Conservation (phyloP, 1,140 invertebrate species). For the Zaprionus davidi region DNA sequence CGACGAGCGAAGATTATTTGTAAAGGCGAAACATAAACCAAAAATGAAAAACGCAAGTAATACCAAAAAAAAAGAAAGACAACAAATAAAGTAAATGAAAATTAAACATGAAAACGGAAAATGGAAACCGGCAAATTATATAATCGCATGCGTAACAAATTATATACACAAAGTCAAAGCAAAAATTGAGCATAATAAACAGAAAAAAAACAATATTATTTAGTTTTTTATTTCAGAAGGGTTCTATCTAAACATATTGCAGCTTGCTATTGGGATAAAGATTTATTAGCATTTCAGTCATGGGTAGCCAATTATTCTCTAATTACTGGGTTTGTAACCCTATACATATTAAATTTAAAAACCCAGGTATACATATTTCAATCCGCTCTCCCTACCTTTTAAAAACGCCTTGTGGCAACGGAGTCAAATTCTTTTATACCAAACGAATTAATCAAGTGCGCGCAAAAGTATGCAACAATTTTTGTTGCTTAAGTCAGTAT, state of each 20-base stretch:
- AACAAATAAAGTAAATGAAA: constrained; percentile 10
- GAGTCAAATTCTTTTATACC: too few species aligned
- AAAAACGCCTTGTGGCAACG: too few species aligned
- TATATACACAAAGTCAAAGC: constrained; percentile 59
- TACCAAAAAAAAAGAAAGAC: constrained; percentile 37
- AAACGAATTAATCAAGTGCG: too few species aligned
- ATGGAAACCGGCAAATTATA: constrained; percentile 46
- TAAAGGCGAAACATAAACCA: constrained; percentile 61
- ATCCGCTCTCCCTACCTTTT: too few species aligned
- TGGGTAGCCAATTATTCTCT: too few species aligned
- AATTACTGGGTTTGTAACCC: too few species aligned
- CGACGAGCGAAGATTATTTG: constrained; percentile 62
- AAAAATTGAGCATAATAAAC: constrained; percentile 74
- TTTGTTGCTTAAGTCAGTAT: too few species aligned
- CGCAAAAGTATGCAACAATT: too few species aligned
- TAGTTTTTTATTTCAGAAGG: background rate
- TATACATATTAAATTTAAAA: too few species aligned
- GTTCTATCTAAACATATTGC: background rate
- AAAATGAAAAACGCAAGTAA: constrained; percentile 32
- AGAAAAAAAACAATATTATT: constrained; percentile 41
- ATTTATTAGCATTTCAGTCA: too few species aligned
- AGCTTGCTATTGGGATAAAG: background rate
- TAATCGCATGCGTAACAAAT: constrained; percentile 78
- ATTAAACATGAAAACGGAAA: constrained; percentile 17
- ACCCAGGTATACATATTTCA: too few species aligned